Evolutionary conservation across 2,888 invertebrate species (phyloP).

Genomic region (Heliconius ismenius): DNA sequence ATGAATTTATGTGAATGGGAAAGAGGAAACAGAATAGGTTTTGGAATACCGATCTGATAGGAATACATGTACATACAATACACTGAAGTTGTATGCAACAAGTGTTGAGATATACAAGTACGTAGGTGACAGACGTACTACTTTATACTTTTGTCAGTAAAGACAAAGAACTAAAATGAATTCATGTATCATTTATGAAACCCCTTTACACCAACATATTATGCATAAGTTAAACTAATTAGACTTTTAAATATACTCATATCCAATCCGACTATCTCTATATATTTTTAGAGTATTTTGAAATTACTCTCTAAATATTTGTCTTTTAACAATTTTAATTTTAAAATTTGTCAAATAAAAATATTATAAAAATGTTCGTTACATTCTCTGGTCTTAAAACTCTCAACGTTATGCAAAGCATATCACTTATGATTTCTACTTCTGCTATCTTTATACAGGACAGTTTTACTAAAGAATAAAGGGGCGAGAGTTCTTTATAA

Average conservation of each 20-base stretch:
- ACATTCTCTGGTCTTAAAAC: not conserved
- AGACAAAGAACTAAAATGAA: too few species aligned
- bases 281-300: too few species aligned
- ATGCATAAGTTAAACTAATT: too few species aligned
- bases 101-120: not conserved
- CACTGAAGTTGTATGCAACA: slow-evolving; percentile 50
- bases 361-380: not conserved
- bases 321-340: not conserved
- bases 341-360: not conserved
- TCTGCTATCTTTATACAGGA: slow-evolving; percentile 12
- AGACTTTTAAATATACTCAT: too few species aligned
- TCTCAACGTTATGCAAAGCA: slow-evolving; percentile 1
- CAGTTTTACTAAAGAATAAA: slow-evolving; percentile 9
- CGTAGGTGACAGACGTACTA: too few species aligned
- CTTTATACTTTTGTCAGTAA: too few species aligned
- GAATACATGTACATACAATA: not conserved
- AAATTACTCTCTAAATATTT: not conserved
- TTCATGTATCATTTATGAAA: too few species aligned
- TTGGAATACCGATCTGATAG: slow-evolving; percentile 45
- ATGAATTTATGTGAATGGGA: slow-evolving; percentile 38
- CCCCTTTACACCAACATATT: too few species aligned
- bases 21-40: slow-evolving; percentile 4
- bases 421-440: slow-evolving; percentile 10
- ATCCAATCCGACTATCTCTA: too few species aligned
- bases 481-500: slow-evolving; percentile 4